Base-by-base conservation (phyloP, 2,888 invertebrate genomes). In the Artemia sinica region DNA sequence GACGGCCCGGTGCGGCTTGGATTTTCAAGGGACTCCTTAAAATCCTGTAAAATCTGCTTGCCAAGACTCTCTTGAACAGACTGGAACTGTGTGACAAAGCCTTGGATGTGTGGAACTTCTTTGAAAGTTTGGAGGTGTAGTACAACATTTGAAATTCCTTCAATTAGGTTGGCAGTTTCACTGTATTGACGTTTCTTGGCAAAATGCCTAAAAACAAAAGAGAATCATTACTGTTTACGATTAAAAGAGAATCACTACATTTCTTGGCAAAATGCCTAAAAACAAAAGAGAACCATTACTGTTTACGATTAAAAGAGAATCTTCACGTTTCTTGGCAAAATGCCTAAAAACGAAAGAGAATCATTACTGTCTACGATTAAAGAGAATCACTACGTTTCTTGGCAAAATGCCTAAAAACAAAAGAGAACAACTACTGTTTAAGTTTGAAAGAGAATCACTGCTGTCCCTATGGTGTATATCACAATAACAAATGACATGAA, bases 91-190 rank as follows among this genome's bases (percentile, higher is more conserved):
- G 72, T 71, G 41, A 18, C 66, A 69, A 48, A 72, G 70, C 58
- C 58, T 58, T 58, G 58, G 8, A 58, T 58, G 58, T 58, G 58
- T 14, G 58, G 58, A 18, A 67, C n/a, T n/a, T 50, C 70, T 70
- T 49, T 14, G 14, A 58, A 13, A 14, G 63, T n/a, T 48, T 18
- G 14, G 49, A 58, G 14, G 78, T 97, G 92, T 72, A 91, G 87
- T 78, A 97, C 85, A 0, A 98, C 97, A 83, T 96, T 90, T 74
- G 90, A 88, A 13, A 97, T 91, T 12, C 95, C 97, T 78, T 97
- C 95, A 71, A 98, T 80, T 0, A 96, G 90, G 77, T 92, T 84
- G 12, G 93, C 86, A 68, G 96, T 88, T 77, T 97, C 96, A 51
- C 91, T 90, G 77, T 98, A 98, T 75, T 90, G 86, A n/a, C 93